These are phyloP conservation scores for Eptesicus fuscus DNA, from an alignment of 2,113 vertebrate species.

Conservation along the genomic window DNA sequence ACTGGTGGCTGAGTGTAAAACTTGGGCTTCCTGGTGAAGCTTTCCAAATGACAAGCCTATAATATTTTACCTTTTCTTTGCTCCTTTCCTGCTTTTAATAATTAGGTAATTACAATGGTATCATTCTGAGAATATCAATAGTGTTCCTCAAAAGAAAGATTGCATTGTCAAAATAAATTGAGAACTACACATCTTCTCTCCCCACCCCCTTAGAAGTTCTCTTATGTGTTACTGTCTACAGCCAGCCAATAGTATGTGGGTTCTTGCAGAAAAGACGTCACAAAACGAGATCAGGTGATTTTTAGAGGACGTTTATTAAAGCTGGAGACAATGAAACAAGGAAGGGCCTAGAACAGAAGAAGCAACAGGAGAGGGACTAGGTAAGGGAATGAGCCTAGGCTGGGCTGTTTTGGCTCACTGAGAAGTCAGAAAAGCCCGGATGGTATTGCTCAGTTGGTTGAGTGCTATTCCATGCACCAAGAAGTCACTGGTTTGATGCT, in stretches of 20 bases:
- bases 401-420: neutral
- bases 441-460: too few species aligned
- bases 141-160: slow-evolving; percentile 17
- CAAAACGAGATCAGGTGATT: neutral
- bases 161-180: neutral
- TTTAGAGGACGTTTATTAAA: neutral
- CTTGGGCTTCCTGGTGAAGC: neutral
- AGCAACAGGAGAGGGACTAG: neutral
- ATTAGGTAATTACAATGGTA: neutral
- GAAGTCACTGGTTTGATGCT: too few species aligned
- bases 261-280: neutral
- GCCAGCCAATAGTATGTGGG: neutral
- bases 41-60: neutral
- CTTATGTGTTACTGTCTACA: neutral
- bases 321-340: neutral
- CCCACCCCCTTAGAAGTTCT: neutral
- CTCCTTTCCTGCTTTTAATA: neutral
- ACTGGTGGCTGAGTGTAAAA: neutral
- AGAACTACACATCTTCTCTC: neutral
- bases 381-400: neutral
- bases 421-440: neutral
- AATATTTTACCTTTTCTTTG: neutral
- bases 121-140: neutral
- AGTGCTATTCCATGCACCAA: too few species aligned
- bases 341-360: neutral